These are phyloP conservation scores for Pteruthius melanotis DNA, from an alignment of 2,113 vertebrate genomes.

Conservation along the genomic window DNA sequence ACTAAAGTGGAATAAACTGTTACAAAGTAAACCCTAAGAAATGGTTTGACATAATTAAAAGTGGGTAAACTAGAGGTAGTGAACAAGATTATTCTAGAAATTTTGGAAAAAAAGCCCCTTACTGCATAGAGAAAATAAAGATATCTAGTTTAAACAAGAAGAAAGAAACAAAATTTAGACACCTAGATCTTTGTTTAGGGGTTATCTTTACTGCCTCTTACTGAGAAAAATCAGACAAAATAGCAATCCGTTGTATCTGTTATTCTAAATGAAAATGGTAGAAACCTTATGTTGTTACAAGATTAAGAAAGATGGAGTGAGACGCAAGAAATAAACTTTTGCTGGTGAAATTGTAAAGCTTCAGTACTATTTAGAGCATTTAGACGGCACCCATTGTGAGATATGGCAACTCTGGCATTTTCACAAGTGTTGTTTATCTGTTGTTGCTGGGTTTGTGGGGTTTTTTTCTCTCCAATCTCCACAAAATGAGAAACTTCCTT, in stretches of 20 bases:
- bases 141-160: background rate
- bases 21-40: background rate
- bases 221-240: background rate
- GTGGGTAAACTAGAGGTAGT: background rate
- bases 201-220: background rate
- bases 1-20: background rate
- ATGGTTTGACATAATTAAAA: background rate
- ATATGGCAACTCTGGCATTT: slow-evolving; percentile 13
- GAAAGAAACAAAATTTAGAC: background rate
- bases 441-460: background rate
- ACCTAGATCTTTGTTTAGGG: background rate
- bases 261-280: background rate
- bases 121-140: background rate
- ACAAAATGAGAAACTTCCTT: background rate
- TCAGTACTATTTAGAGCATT: background rate
- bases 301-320: background rate
- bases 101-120: background rate
- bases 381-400: background rate
- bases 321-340: background rate
- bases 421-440: background rate
- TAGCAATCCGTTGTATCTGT: background rate
- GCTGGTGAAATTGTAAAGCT: background rate
- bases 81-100: background rate
- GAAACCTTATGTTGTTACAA: background rate
- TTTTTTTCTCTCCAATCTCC: background rate